phyloP scores from a whole-genome alignment of 2,888 invertebrate species.

The Smittia aterrima region DNA sequence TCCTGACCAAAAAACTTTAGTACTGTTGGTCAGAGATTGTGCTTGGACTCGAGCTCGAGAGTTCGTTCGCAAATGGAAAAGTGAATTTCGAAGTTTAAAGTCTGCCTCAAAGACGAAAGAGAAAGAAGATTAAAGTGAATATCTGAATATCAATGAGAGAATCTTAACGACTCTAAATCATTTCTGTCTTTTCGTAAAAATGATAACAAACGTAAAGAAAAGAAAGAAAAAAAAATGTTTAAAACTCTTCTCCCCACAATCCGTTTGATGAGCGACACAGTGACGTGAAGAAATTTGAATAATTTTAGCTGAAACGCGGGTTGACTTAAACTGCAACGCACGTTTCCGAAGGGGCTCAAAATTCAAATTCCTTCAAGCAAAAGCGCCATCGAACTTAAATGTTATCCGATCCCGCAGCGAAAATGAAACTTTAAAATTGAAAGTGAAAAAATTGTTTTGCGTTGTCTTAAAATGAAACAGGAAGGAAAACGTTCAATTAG shows the following conservation, averaged over 20 bases:
- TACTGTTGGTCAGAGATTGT: not conserved
- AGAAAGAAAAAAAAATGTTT: not conserved
- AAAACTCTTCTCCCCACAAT: not conserved
- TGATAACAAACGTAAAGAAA: not conserved
- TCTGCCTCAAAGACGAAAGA: not conserved
- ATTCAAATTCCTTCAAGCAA: constrained; percentile 6
- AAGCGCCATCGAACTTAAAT: not conserved
- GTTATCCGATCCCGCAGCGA: no score
- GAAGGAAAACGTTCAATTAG: constrained; percentile 8
- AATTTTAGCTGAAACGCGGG: constrained; percentile 12
- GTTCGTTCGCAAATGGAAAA: no score
- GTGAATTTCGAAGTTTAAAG: not conserved
- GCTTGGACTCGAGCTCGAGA: not conserved
- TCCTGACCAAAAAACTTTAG: not conserved
- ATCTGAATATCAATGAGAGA: not conserved
- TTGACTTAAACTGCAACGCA: not conserved
- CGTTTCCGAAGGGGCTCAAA: constrained; percentile 29
- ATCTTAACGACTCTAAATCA: constrained; percentile 9
- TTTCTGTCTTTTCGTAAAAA: not conserved
- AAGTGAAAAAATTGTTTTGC: not conserved
- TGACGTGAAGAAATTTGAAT: not conserved
- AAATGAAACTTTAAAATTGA: no score
- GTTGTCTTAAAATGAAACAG: not conserved
- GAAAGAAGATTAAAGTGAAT: not conserved
- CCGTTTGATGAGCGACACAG: not conserved